Conservation (phyloP, 2,797 vertebrate species). For the Catostomus latipinnis region DNA sequence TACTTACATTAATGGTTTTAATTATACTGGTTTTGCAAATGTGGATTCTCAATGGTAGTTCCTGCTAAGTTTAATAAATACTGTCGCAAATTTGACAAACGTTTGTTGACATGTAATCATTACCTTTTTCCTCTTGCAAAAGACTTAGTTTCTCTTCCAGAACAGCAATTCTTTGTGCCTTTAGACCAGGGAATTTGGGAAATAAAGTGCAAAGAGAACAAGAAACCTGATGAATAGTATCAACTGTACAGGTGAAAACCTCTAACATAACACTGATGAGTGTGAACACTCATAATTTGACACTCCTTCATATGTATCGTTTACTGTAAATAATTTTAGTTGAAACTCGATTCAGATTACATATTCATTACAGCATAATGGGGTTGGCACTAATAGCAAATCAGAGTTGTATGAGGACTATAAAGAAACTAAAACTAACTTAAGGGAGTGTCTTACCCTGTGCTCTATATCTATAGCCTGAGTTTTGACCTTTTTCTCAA, state of each 20-base stretch:
- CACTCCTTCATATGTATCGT: background rate
- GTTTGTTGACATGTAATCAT: background rate
- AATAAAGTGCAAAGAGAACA: background rate
- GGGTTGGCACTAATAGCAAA: background rate
- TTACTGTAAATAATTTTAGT: background rate
- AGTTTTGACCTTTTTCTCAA: conserved; percentile 78
- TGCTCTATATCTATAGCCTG: conserved; percentile 78
- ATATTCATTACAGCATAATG: too few species aligned
- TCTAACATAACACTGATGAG: background rate
- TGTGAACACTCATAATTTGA: background rate
- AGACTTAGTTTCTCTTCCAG: conserved; percentile 78
- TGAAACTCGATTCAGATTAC: background rate
- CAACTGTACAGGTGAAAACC: background rate
- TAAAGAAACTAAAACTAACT: background rate
- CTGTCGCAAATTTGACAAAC: too few species aligned
- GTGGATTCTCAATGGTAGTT: too few species aligned
- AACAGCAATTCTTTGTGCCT: conserved; percentile 82
- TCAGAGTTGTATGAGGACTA: background rate
- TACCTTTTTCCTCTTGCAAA: conserved; percentile 75
- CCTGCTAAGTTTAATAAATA: too few species aligned
- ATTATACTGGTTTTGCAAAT: too few species aligned
- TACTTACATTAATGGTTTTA: too few species aligned
- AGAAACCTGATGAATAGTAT: background rate
- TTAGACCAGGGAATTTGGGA: conserved; percentile 17
- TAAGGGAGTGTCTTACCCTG: conserved; percentile 62